Evolutionary conservation across 2,113 vertebrate genomes (phyloP), one percentile per base, ranked within the genome.

Genomic region (Physeter macrocephalus): DNA sequence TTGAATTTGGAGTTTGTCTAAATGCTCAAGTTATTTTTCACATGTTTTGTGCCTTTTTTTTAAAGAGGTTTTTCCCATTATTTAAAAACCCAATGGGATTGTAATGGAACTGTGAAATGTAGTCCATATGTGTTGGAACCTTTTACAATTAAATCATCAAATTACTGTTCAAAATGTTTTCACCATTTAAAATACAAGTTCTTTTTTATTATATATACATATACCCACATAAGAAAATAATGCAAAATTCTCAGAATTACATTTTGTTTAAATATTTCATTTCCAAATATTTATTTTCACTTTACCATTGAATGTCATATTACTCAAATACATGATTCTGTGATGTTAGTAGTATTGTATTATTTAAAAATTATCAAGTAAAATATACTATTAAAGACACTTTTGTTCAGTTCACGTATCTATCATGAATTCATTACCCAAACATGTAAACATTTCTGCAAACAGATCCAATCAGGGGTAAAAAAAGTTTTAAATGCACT

Each of bases 111-210:
- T 92, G 62, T 36, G 72, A 96, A 96, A 98, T 87, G 14, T 75
- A 84, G 96, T 86, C 94, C 91, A 94, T 96, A 95, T 96, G 93
- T 89, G 95, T 94, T 96, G 43, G 72, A 97, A 92, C 3, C 34
- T 82, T 91, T 93, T 97, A 74, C 36, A 94, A 88, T 97, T 96
- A 96, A 97, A 83, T 96, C 77, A 96, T 87, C 83, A 97, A 95
- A 84, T 94, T 67, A 72, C 39, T 84, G 8, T 72, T 92, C 54
- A 97, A 93, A 90, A 72, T 88, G 43, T 93, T 94, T 85, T 75
- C 36, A 67, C 49, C 75, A 93, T 39, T 86, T 96, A 88, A 85
- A 95, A 64, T 78, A 83, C 62, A 13, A 89, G 31, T 2, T 71
- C 8, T 82, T 93, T 93, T 90, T 64, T 81, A 64, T 36, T 64